Conservation (phyloP, 2,888 invertebrate genomes). For the Halocaridina rubra region DNA sequence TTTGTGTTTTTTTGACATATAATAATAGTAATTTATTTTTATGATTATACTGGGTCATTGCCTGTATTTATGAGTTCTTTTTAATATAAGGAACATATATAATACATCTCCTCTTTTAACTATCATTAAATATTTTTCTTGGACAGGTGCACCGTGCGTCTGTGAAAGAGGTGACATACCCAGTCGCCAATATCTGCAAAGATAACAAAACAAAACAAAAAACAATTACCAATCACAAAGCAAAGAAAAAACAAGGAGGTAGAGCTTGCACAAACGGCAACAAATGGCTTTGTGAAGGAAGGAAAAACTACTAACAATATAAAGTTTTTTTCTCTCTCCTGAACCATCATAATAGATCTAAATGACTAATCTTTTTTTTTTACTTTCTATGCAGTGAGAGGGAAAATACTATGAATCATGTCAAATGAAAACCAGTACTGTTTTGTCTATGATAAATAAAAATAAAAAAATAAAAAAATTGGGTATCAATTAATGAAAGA, state of each 20-base stretch:
- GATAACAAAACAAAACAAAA: conserved; percentile 64
- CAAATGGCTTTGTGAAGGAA: conserved; percentile 55
- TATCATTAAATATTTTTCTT: too few relatives aligned
- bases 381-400: conserved; percentile 11
- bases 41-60: too few relatives aligned
- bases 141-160: conserved; percentile 35
- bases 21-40: background rate
- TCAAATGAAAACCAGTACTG: conserved; percentile 32
- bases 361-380: conserved; percentile 29
- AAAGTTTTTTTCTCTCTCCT: background rate
- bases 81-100: too few relatives aligned
- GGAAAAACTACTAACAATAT: background rate
- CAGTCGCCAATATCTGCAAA: conserved; percentile 63
- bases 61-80: too few relatives aligned
- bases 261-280: conserved; percentile 12
- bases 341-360: too few relatives aligned
- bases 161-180: conserved; percentile 41
- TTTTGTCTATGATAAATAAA: conserved; percentile 1
- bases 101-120: conserved; percentile 27
- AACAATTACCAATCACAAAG: conserved; percentile 61
- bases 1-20: background rate
- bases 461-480: background rate
- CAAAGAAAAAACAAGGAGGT: conserved; percentile 23
- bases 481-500: conserved; percentile 26
- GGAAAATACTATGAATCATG: conserved; percentile 17